A percentile compares a stretch with the other conserved stretches of the same genome.
Evolutionary conservation across 2,888 invertebrate genomes (phyloP).

Genomic region (Ellobium chinense): DNA sequence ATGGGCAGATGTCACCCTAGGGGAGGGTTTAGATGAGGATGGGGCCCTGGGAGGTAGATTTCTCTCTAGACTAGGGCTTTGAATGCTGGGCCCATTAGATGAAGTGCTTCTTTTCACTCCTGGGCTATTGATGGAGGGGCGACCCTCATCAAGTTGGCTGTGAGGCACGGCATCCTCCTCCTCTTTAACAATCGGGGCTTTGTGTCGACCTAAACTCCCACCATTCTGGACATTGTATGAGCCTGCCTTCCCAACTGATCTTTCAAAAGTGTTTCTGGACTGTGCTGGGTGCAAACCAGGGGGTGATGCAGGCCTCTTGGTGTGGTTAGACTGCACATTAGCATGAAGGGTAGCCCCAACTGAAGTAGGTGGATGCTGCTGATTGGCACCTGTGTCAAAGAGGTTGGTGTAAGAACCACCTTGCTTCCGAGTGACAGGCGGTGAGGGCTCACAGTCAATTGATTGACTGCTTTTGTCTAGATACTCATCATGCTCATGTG

Average conservation of each 20-base stretch:
- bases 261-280: constrained; percentile 48
- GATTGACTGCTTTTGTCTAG: constrained; percentile 62
- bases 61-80: constrained; percentile 27
- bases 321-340: constrained; percentile 42
- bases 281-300: constrained; percentile 44
- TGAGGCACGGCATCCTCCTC: constrained; percentile 57
- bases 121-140: constrained; percentile 61
- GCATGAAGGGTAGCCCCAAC: constrained; percentile 57
- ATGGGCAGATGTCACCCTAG: constrained; percentile 24
- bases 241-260: constrained; percentile 21
- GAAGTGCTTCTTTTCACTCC: constrained; percentile 52
- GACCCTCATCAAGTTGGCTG: constrained; percentile 50
- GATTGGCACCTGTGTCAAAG: constrained; percentile 64
- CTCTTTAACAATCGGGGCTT: constrained; percentile 59
- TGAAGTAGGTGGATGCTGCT: constrained; percentile 53
- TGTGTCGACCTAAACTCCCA: constrained; percentile 37
- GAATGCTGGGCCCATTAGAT: constrained; percentile 29
- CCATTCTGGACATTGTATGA: constrained; percentile 34
- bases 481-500: constrained; percentile 60
- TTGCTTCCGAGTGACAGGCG: constrained; percentile 59
- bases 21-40: constrained; percentile 27
- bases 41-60: constrained; percentile 33
- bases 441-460: constrained; percentile 62
- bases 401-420: constrained; percentile 74
- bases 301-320: constrained; percentile 49